Percentiles rank a stretch among this genome's conserved stretches.
These are phyloP conservation scores for Rhineura floridana DNA, from an alignment of 2,113 vertebrate species.

Conservation along the genomic window DNA sequence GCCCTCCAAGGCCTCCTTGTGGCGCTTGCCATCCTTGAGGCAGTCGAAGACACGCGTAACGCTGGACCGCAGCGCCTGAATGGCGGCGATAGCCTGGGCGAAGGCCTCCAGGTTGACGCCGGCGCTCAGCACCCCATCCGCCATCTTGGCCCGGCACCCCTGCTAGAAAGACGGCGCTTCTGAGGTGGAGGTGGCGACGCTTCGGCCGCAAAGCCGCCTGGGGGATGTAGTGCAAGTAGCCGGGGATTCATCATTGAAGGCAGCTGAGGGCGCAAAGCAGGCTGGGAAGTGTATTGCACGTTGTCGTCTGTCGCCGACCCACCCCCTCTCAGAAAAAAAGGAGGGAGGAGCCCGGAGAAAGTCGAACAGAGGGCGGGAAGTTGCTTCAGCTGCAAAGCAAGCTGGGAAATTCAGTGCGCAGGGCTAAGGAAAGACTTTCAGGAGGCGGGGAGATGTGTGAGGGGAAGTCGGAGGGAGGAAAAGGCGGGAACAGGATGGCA, in stretches of 20 bases:
- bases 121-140: constrained; percentile 86
- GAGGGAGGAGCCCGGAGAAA: rapidly evolving
- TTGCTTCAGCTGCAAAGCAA: not conserved
- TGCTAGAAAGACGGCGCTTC: not conserved
- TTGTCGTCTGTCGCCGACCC: too few relatives aligned
- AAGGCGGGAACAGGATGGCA: not conserved
- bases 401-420: constrained; percentile 73
- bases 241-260: not conserved
- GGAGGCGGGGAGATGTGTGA: too few relatives aligned
- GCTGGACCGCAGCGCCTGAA: constrained; percentile 95
- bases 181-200: not conserved
- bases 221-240: not conserved
- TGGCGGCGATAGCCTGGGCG: constrained; percentile 91
- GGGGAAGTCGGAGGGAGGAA: too few relatives aligned
- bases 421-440: rapidly evolving
- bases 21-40: constrained; percentile 95
- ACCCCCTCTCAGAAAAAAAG: too few relatives aligned
- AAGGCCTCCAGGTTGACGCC: constrained; percentile 97
- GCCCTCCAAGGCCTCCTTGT: constrained; percentile 91
- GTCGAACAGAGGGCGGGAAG: rapidly evolving
- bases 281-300: constrained; percentile 74
- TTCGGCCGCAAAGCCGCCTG: not conserved
- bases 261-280: not conserved
- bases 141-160: constrained; percentile 76
- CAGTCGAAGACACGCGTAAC: constrained; percentile 95